Conservation (phyloP, 2,113 vertebrate species). For the Grus americana region DNA sequence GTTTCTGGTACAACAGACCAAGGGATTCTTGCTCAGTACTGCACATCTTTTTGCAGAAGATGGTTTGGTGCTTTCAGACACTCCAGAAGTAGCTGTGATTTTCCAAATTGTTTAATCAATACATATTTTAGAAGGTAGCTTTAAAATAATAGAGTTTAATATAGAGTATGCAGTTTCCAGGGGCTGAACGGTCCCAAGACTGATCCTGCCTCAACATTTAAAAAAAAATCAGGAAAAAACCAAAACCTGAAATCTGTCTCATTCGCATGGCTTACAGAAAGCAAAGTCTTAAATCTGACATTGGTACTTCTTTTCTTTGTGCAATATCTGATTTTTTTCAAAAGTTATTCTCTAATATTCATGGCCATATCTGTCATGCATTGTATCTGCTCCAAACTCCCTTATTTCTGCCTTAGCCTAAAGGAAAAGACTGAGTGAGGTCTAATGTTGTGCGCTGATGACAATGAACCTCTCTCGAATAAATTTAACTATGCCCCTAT, state of each 20-base stretch:
- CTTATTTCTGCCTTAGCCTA: neutral
- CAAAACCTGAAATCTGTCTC: fast-evolving
- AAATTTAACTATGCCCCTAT: neutral
- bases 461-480: neutral
- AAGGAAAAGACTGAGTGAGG: neutral
- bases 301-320: neutral
- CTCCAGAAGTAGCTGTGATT: neutral
- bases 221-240: neutral
- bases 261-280: neutral
- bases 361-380: neutral
- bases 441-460: neutral
- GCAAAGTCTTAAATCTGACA: neutral
- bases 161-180: neutral
- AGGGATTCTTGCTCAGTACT: neutral
- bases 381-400: neutral
- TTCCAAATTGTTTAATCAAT: neutral
- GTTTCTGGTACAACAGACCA: neutral
- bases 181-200: neutral
- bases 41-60: neutral
- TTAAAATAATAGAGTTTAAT: neutral
- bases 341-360: neutral
- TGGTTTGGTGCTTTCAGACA: neutral
- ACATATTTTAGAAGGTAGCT: neutral
- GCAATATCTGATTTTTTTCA: neutral
- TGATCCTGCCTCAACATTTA: neutral